Base-by-base conservation (phyloP, 2,888 invertebrate genomes). In the Eretmocerus hayati region DNA sequence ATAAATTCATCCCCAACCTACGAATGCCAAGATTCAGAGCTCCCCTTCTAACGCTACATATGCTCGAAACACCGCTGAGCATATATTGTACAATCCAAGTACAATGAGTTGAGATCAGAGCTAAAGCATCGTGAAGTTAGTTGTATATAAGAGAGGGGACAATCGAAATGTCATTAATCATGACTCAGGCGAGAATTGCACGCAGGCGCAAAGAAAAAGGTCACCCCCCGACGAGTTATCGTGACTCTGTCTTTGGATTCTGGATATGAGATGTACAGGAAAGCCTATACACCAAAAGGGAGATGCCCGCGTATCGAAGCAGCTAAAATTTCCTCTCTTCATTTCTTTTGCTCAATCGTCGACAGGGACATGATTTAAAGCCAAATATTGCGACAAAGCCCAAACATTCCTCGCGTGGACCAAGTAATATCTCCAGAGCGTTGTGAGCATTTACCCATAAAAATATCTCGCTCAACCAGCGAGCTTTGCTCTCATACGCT, bases 311-410 rank as follows among this genome's bases (percentile, higher is more conserved):
- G n/a, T n/a, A n/a, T n/a, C n/a, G n/a, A n/a, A n/a, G n/a, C n/a
- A n/a, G n/a, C n/a, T n/a, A n/a, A n/a, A n/a, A n/a, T n/a, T n/a
- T n/a, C n/a, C 16, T 20, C 16, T 9, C 15, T 35, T 46, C 42
- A 23, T 43, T 38, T 19, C 32, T 31, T 39, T 42, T 38, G 26
- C 19, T 8, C 40, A 26, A 57, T 67, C 64, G 71, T 69, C 69
- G 69, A 58, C 67, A 54, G 64, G 57, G 60, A 66, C 69, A 71
- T 71, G 71, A 70, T 71, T 71, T 71, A 71, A 69, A 69, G 71
- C 68, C 68, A 70, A 71, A 71, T 71, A 71, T 71, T 69, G 68
- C 71, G 66, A 67, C 67, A 69, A 65, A 63, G 59, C 42, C 55
- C 59, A 58, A 61, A 59, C 65, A 71, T 71, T 69, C 69, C 68